Evolutionary conservation across 2,888 invertebrate species (phyloP).

Genomic region (Amphimallon solstitiale): DNA sequence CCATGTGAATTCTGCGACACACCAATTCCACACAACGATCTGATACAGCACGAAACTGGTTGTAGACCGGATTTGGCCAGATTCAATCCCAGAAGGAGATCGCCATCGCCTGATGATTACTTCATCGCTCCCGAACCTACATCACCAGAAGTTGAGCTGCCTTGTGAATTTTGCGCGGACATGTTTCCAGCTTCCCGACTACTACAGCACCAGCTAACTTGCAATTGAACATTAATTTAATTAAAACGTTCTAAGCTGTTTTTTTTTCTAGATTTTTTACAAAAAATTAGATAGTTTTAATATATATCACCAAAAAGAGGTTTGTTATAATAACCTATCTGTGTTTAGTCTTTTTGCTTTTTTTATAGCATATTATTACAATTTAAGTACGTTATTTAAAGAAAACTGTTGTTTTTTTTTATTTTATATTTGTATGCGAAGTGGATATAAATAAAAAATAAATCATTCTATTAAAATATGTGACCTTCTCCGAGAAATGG

Average conservation of each 20-base stretch:
- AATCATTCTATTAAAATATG: too few species aligned
- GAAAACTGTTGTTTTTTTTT: too few species aligned
- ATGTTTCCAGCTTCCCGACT: conserved; percentile 66
- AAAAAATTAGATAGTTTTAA: not conserved
- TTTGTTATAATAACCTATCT: too few species aligned
- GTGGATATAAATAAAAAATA: too few species aligned
- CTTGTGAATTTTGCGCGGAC: conserved; percentile 70
- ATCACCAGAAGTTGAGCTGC: conserved; percentile 63
- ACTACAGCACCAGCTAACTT: conserved; percentile 67
- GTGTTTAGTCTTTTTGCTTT: not conserved
- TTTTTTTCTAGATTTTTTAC: conserved; percentile 1
- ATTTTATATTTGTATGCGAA: too few species aligned
- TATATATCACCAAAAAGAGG: not conserved
- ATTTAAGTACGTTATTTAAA: too few species aligned
- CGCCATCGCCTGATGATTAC: conserved; percentile 50
- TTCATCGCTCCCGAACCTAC: conserved; percentile 50
- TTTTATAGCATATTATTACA: not conserved
- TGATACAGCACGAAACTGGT: conserved; percentile 66
- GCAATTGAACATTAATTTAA: conserved; percentile 50
- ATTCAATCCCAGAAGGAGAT: conserved; percentile 53
- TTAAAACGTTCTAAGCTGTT: not conserved
- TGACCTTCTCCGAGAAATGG: too few species aligned
- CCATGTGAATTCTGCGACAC: conserved; percentile 69
- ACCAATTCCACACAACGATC: conserved; percentile 65
- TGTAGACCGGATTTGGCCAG: conserved; percentile 63